Evolutionary conservation across 2,797 vertebrate genomes (phyloP).

Genomic region (Crypturellus tataupa): DNA sequence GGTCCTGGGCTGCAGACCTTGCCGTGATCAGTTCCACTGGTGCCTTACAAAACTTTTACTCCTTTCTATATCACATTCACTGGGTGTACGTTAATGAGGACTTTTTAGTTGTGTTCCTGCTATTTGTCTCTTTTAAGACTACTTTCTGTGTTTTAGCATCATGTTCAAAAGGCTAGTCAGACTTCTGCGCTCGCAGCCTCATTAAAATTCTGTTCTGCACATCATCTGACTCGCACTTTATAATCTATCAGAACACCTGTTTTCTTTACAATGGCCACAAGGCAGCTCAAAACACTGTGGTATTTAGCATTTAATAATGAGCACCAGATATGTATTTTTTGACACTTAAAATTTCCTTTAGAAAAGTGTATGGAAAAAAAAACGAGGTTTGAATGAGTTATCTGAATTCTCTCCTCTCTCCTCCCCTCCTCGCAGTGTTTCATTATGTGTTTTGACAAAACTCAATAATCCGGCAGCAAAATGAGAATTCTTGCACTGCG

Average conservation of each 20-base stretch:
- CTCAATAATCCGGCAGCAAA: slow-evolving; percentile 50
- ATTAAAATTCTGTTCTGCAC: slow-evolving; percentile 87
- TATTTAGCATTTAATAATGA: slow-evolving; percentile 91
- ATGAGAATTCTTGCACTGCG: slow-evolving; percentile 45
- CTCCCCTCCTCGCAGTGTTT: slow-evolving; percentile 27
- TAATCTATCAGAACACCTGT: slow-evolving; percentile 90
- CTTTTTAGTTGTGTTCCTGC: slow-evolving; percentile 74
- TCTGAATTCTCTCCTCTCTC: slow-evolving; percentile 59
- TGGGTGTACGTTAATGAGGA: slow-evolving; percentile 78
- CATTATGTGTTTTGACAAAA: slow-evolving; percentile 73
- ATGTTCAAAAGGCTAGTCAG: slow-evolving; percentile 86
- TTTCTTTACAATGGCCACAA: slow-evolving; percentile 90
- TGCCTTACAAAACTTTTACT: slow-evolving; percentile 55
- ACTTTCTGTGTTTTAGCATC: slow-evolving; percentile 83
- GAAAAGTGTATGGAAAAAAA: slow-evolving; percentile 78
- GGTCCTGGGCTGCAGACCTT: not conserved
- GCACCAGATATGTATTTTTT: slow-evolving; percentile 87
- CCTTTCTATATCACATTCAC: slow-evolving; percentile 59
- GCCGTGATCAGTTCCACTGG: not conserved
- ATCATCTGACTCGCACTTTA: slow-evolving; percentile 87
- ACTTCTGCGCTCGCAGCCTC: slow-evolving; percentile 79
- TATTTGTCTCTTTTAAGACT: slow-evolving; percentile 81
- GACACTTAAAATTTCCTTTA: slow-evolving; percentile 87
- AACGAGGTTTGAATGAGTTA: slow-evolving; percentile 81
- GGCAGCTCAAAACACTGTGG: slow-evolving; percentile 89